These are phyloP conservation scores for Mesorhabditis spiculigera DNA, from an alignment of 2,888 invertebrate species.

Conservation along the genomic window DNA sequence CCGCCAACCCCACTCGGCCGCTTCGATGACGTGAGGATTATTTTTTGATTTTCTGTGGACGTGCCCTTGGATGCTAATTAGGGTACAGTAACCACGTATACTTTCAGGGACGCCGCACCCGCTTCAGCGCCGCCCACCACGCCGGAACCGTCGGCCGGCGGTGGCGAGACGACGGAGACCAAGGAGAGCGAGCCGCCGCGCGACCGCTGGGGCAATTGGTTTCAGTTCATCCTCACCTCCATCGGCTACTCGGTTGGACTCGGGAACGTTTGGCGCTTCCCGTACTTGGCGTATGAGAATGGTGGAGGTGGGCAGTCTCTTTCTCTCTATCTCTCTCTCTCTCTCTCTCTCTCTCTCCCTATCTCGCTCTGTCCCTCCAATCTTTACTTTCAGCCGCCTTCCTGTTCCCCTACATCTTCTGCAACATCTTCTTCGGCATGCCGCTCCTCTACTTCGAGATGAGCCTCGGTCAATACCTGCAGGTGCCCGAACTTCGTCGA, in stretches of 20 bases:
- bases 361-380: neutral
- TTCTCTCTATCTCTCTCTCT: no score
- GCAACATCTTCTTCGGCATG: slow-evolving; percentile 58
- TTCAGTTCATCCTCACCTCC: slow-evolving; percentile 49
- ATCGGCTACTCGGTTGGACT: slow-evolving; percentile 50
- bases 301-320: slow-evolving; percentile 35
- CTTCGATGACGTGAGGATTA: no score
- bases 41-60: no score
- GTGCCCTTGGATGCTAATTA: no score
- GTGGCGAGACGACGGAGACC: no score
- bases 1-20: no score
- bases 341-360: no score
- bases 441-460: slow-evolving; percentile 58
- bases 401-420: slow-evolving; percentile 58
- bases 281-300: slow-evolving; percentile 32
- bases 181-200: neutral
- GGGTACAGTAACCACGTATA: no score
- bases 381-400: slow-evolving; percentile 54
- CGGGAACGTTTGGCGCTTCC: slow-evolving; percentile 47
- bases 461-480: slow-evolving; percentile 55
- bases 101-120: no score
- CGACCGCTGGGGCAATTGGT: slow-evolving; percentile 21
- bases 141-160: neutral
- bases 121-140: no score
- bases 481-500: neutral